Base-by-base conservation (phyloP, 2,797 vertebrate species). In the Megaceryle alcyon region DNA sequence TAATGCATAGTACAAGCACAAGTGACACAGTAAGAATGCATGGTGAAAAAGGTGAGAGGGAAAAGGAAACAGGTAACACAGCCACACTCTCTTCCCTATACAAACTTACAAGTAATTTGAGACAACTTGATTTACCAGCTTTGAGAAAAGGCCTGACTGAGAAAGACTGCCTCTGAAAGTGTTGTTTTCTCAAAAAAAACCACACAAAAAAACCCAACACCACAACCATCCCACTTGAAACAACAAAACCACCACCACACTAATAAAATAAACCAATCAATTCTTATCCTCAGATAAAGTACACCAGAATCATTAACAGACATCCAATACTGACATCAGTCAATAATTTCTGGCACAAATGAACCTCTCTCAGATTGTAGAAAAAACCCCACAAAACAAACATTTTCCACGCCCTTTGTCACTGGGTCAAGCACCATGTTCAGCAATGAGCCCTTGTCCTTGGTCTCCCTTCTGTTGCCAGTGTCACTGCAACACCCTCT, bases 211-310 rank as follows among this genome's bases (percentile, higher is more conserved):
- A 44, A 14, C 16, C 12, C 31, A 29, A 51, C 26, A 13, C 39
- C 11, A 39, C 11, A 39, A 39, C 11, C 12, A 22, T 11, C 44
- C 46, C 15, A 61, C 25, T 39, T 18, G 13, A 61, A 28, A 61
- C 35, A 59, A 80, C n/a, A 54, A 73, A 53, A 37, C 51, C 6
- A 56, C 8, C 18, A 77, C 13, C 23, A 31, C 51, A 31, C 53
- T 41, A 87, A 60, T 26, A 83, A 73, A 92, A 80, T 14, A 86
- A 88, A 81, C 25, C 59, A 59, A 92, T 91, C 63, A 26, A 76
- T 92, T 89, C 86, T 68, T 73, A 56, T 33, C 23, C n/a, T 87
- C 46, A 35, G 44, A 84, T 35, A 43, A 72, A 82, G 68, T 63
- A 66, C 43, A 77, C 7, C 54, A 80, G 51, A 75, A 79, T 79